A percentile compares a stretch with the other conserved stretches of the same genome.
phyloP scores from a whole-genome alignment of 2,888 invertebrate species.

The Megaustenia siamemsis region DNA sequence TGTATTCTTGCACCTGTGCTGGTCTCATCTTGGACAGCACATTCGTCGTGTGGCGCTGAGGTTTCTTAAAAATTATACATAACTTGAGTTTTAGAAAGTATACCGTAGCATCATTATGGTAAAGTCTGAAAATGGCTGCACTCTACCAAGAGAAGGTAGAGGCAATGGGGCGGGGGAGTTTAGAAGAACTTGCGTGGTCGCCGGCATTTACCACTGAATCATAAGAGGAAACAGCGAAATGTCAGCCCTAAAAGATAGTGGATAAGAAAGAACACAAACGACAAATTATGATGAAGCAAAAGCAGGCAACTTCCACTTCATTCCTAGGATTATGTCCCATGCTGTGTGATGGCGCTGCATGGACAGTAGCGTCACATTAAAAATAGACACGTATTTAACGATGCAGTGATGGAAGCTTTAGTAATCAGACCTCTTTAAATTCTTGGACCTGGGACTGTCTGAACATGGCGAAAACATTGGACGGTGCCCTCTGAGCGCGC shows the following conservation, averaged over 20 bases:
- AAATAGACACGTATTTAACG: conserved; percentile 35
- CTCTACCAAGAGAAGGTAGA: background rate
- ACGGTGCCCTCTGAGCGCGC: conserved; percentile 79
- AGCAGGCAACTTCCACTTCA: conserved; percentile 37
- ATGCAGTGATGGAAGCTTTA: conserved; percentile 38
- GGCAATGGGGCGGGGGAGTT: background rate
- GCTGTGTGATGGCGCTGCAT: conserved; percentile 5
- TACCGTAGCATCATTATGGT: background rate
- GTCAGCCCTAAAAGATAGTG: background rate
- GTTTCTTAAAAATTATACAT: conserved; percentile 59
- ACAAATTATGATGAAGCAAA: conserved; percentile 20
- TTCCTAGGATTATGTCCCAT: conserved; percentile 12
- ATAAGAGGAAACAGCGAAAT: background rate
- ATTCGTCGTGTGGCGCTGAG: conserved; percentile 81
- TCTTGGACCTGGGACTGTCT: conserved; percentile 82
- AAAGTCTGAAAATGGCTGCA: background rate
- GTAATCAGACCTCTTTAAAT: conserved; percentile 81
- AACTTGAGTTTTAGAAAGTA: background rate
- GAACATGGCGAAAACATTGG: conserved; percentile 82
- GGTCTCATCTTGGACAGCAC: conserved; percentile 82
- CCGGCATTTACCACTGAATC: too few species aligned
- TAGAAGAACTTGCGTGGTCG: background rate
- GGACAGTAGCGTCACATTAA: conserved; percentile 16
- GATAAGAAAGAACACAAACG: background rate
- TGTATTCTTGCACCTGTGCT: conserved; percentile 82